A percentile compares a stretch with the other conserved stretches of the same genome.
These are phyloP conservation scores for Bombus turneri DNA, from an alignment of 1,140 invertebrate species.

Conservation along the genomic window DNA sequence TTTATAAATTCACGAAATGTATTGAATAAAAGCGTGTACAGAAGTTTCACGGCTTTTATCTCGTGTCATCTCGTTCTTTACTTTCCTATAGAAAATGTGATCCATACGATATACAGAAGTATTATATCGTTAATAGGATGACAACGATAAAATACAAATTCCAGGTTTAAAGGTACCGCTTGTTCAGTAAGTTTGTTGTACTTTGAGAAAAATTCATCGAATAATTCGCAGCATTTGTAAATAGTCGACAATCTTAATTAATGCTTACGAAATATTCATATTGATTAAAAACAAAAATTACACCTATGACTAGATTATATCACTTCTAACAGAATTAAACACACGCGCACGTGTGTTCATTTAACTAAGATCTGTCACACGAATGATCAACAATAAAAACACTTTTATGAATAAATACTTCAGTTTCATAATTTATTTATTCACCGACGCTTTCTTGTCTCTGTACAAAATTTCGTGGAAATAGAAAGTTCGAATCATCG, in stretches of 20 bases:
- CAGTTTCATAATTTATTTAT: constrained; percentile 45
- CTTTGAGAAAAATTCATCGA: not conserved
- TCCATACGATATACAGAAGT: constrained; percentile 12
- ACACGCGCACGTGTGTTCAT: not conserved
- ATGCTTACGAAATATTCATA: not conserved
- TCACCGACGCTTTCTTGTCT: constrained; percentile 30
- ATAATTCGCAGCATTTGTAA: not conserved
- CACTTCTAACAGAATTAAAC: not conserved
- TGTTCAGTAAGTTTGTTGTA: constrained; percentile 39
- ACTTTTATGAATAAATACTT: constrained; percentile 35
- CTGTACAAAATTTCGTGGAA: constrained; percentile 65
- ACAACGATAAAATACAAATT: not conserved
- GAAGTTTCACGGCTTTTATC: not conserved
- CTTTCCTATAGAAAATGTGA: not conserved
- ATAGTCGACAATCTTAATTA: constrained; percentile 4
- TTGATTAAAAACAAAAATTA: not conserved
- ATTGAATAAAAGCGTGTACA: not conserved
- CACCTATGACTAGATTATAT: not conserved
- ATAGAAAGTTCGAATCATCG: constrained; percentile 50
- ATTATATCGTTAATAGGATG: constrained; percentile 29
- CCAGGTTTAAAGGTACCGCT: constrained; percentile 21
- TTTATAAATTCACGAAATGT: not conserved
- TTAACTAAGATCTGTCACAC: not conserved
- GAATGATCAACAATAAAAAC: constrained; percentile 9
- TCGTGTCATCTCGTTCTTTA: constrained; percentile 21